These are phyloP conservation scores for Ennomos fuscantarius DNA, from an alignment of 2,888 invertebrate genomes.

Conservation along the genomic window DNA sequence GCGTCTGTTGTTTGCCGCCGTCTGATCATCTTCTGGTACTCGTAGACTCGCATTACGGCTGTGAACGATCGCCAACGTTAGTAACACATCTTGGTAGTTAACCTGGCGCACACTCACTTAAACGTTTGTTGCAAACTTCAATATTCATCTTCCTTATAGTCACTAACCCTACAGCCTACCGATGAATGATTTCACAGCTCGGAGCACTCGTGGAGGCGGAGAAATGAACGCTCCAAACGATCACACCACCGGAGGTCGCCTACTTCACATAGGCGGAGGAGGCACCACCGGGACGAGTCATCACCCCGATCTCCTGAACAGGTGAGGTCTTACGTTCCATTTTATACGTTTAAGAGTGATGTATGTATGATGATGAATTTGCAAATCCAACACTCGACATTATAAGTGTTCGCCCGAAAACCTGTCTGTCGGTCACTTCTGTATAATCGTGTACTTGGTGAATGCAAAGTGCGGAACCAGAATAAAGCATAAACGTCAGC, in stretches of 20 bases:
- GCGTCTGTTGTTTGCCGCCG: constrained; percentile 75
- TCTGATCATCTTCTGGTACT: constrained; percentile 67
- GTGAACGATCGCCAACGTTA: constrained; percentile 73
- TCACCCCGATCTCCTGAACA: constrained; percentile 79
- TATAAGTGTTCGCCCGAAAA: constrained; percentile 77
- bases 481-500: constrained; percentile 78
- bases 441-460: constrained; percentile 53
- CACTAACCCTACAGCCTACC: constrained; percentile 83
- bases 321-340: constrained; percentile 67
- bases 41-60: constrained; percentile 64
- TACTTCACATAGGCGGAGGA: constrained; percentile 90
- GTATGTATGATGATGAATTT: constrained; percentile 44
- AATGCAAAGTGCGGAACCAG: constrained; percentile 76
- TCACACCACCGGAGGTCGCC: constrained; percentile 93
- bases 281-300: constrained; percentile 83
- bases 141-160: constrained; percentile 54
- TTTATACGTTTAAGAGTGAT: constrained; percentile 31
- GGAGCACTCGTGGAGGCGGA: constrained; percentile 91
- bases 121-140: constrained; percentile 55
- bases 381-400: constrained; percentile 65
- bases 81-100: constrained; percentile 48
- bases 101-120: constrained; percentile 66
- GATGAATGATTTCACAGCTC: constrained; percentile 88
- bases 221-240: constrained; percentile 94
- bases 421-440: constrained; percentile 54